phyloP scores from a whole-genome alignment of 1,140 invertebrate genomes.

The Tenebrio molitor region DNA sequence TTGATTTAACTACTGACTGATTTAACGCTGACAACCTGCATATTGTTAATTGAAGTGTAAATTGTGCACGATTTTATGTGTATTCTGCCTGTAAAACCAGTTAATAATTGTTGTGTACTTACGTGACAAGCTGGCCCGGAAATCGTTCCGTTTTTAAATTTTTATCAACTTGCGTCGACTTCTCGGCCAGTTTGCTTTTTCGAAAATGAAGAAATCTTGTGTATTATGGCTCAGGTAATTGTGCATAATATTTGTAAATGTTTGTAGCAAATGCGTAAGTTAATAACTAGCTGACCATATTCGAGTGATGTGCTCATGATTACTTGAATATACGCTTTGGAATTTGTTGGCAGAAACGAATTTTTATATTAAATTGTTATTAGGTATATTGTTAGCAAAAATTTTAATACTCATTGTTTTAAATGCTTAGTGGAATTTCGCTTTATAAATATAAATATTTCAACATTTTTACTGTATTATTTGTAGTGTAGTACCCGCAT shows the following conservation, averaged over 20 bases:
- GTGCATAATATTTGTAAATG: constrained; percentile 47
- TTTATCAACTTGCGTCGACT: neutral
- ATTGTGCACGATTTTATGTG: constrained; percentile 13
- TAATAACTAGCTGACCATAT: constrained; percentile 31
- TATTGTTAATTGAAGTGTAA: constrained; percentile 16
- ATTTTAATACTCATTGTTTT: constrained; percentile 55
- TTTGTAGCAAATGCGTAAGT: constrained; percentile 10
- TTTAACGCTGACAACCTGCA: neutral
- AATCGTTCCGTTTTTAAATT: constrained; percentile 1
- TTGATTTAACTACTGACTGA: constrained; percentile 12
- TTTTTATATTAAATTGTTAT: constrained; percentile 56
- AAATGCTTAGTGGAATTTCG: constrained; percentile 54
- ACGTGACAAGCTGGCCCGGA: constrained; percentile 7
- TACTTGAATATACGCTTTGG: constrained; percentile 43
- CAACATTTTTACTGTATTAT: constrained; percentile 52
- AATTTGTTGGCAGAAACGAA: constrained; percentile 53
- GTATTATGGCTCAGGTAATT: constrained; percentile 50
- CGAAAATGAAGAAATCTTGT: constrained; percentile 35
- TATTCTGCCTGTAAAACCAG: constrained; percentile 34
- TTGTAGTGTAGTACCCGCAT: constrained; percentile 42
- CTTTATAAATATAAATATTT: constrained; percentile 57
- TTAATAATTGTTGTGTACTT: constrained; percentile 46
- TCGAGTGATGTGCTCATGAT: constrained; percentile 46
- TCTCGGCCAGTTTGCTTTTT: constrained; percentile 1
- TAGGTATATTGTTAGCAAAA: constrained; percentile 51